Percentiles rank a stretch among this genome's conserved stretches.
These are phyloP conservation scores for Ditylenchus weischeri DNA, from an alignment of 2,888 invertebrate genomes.

Conservation along the genomic window DNA sequence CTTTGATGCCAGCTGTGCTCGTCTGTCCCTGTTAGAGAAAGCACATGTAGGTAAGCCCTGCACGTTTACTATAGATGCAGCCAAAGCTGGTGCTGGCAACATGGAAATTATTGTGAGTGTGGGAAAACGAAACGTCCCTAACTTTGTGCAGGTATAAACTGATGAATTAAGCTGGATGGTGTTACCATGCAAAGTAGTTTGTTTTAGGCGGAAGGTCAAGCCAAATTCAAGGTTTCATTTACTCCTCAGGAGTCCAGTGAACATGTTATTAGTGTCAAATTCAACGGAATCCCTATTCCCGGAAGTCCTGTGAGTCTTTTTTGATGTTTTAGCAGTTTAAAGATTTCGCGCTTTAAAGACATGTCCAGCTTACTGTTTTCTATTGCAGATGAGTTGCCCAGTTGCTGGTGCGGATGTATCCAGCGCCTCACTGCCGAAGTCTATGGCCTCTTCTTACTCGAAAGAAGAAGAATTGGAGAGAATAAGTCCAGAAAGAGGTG, in stretches of 20 bases:
- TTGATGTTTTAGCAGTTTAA: background rate
- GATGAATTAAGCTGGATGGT: slow-evolving; percentile 57
- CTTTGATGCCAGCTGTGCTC: slow-evolving; percentile 86
- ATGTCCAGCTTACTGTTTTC: background rate
- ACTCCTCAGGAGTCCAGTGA: slow-evolving; percentile 88
- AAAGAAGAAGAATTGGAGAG: slow-evolving; percentile 11
- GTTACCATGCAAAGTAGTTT: slow-evolving; percentile 57
- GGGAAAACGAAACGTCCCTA: slow-evolving; percentile 91
- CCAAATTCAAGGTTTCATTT: slow-evolving; percentile 87
- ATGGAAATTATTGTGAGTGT: slow-evolving; percentile 95
- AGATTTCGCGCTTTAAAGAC: no score
- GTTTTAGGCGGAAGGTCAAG: slow-evolving; percentile 80
- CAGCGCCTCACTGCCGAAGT: background rate
- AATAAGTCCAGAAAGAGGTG: slow-evolving; percentile 16
- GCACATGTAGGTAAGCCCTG: slow-evolving; percentile 79
- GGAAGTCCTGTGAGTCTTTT: slow-evolving; percentile 33
- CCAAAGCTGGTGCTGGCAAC: slow-evolving; percentile 81
- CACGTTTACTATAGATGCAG: slow-evolving; percentile 77
- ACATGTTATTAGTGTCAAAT: slow-evolving; percentile 84
- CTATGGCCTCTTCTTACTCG: background rate
- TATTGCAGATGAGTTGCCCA: background rate
- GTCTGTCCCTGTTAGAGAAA: slow-evolving; percentile 82
- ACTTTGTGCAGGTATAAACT: slow-evolving; percentile 71
- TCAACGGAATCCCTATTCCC: slow-evolving; percentile 64
- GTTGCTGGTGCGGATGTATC: background rate